Conservation (phyloP, 1,140 invertebrate genomes). For the Euglossa dilemma region DNA sequence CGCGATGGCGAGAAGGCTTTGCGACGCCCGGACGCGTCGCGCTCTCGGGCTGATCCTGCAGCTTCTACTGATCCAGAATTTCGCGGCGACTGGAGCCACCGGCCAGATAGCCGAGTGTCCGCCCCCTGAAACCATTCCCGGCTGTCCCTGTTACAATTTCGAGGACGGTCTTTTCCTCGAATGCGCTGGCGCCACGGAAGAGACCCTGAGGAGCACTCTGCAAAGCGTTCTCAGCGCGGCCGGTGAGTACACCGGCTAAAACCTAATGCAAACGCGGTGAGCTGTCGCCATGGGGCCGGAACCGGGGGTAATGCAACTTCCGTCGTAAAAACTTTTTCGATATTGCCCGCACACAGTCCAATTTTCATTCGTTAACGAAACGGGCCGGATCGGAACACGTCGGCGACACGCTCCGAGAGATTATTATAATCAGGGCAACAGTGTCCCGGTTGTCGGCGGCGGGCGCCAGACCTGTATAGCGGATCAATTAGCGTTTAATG, state of each 20-base stretch:
- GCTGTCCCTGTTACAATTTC: slow-evolving; percentile 94
- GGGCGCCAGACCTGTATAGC: not conserved
- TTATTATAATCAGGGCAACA: slow-evolving; percentile 26
- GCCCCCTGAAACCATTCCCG: slow-evolving; percentile 77
- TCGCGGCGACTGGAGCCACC: slow-evolving; percentile 16
- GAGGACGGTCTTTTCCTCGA: slow-evolving; percentile 95
- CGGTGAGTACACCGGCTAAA: slow-evolving; percentile 58
- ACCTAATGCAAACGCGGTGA: not conserved
- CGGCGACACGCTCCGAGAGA: not conserved
- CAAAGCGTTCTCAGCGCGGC: slow-evolving; percentile 82
- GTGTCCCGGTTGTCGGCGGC: not conserved
- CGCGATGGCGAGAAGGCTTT: slow-evolving; percentile 51
- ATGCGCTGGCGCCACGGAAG: slow-evolving; percentile 90
- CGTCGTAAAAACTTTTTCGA: slow-evolving; percentile 2
- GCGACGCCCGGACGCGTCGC: slow-evolving; percentile 46
- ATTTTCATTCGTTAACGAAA: slow-evolving; percentile 33
- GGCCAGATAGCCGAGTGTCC: slow-evolving; percentile 78
- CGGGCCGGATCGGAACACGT: not conserved
- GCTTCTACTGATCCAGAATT: slow-evolving; percentile 63
- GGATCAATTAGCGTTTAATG: slow-evolving; percentile 37
- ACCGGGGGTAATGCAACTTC: not conserved
- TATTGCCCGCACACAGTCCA: not conserved
- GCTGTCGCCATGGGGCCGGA: not conserved
- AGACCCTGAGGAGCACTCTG: slow-evolving; percentile 82
- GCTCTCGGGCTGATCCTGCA: slow-evolving; percentile 63